phyloP scores from a whole-genome alignment of 1,140 invertebrate genomes.

The Magallana angulata region DNA sequence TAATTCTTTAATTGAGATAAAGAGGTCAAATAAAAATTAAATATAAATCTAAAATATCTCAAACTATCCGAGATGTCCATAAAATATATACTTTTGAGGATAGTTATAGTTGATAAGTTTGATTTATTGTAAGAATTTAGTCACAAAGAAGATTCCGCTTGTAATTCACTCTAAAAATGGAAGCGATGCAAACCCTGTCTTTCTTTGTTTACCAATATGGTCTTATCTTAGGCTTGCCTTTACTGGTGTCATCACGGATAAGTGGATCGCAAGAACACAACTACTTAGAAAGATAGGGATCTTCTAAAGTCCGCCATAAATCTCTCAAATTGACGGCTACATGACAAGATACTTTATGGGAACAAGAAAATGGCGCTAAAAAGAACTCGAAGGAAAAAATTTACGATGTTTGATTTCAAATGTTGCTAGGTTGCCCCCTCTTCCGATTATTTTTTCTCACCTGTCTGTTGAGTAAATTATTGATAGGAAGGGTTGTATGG shows the following conservation, averaged over 20 bases:
- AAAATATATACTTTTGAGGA: too few relatives aligned
- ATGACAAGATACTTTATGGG: conserved; percentile 35
- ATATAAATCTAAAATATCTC: too few relatives aligned
- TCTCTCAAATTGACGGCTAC: conserved; percentile 13
- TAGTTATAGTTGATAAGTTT: too few relatives aligned
- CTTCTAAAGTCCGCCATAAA: conserved; percentile 5
- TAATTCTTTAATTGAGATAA: too few relatives aligned
- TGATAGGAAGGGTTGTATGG: background rate
- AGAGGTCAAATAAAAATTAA: too few relatives aligned
- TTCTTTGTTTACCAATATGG: background rate
- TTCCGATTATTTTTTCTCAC: background rate
- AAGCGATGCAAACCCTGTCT: background rate
- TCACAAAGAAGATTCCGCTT: background rate
- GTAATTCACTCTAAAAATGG: background rate
- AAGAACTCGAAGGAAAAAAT: background rate
- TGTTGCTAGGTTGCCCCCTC: background rate
- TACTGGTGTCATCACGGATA: conserved; percentile 18
- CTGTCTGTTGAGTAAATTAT: conserved; percentile 15
- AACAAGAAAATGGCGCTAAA: conserved; percentile 35
- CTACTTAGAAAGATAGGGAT: conserved; percentile 19
- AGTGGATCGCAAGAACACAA: conserved; percentile 22
- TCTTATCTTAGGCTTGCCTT: conserved; percentile 1
- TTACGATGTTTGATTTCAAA: background rate
- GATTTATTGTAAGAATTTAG: background rate
- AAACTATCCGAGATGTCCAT: too few relatives aligned